Conservation (phyloP, 2,113 vertebrate genomes). For the Pogona vitticeps region DNA sequence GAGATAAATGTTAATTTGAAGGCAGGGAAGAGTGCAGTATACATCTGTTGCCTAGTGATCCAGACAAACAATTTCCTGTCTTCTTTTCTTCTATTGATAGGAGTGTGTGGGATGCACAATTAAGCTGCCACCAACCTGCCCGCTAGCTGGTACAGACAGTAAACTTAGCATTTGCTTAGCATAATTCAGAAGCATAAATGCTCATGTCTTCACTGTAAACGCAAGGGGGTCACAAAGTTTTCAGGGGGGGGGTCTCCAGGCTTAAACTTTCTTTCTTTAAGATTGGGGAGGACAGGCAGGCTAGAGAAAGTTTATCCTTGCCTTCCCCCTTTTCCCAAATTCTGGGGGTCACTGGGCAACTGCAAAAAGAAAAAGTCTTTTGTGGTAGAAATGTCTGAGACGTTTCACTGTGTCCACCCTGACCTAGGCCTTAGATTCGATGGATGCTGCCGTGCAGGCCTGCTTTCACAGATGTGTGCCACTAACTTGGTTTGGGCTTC, state of each 20-base stretch:
- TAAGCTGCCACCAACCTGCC: conserved; percentile 36
- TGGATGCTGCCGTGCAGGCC: neutral
- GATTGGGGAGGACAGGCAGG: no score
- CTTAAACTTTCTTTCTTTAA: no score
- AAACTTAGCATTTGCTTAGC: neutral
- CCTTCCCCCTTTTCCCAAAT: no score
- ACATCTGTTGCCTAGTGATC: conserved; percentile 63
- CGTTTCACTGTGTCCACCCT: no score
- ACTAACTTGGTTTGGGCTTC: neutral
- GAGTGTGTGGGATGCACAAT: neutral
- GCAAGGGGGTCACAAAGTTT: no score
- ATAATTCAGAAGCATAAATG: neutral
- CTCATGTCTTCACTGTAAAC: neutral
- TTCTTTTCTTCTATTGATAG: conserved; percentile 47
- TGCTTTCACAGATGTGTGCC: neutral
- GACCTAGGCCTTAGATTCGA: neutral
- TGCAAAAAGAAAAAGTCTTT: neutral
- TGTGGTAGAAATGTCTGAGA: no score
- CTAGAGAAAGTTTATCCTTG: no score
- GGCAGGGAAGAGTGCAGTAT: conserved; percentile 57
- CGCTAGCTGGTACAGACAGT: neutral
- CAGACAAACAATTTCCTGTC: conserved; percentile 58
- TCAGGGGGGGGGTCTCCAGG: no score
- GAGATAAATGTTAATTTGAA: conserved; percentile 61
- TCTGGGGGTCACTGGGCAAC: no score